Percentiles rank a stretch among this genome's conserved stretches.
phyloP scores from a whole-genome alignment of 2,888 invertebrate genomes.

The Heliconius ismenius region DNA sequence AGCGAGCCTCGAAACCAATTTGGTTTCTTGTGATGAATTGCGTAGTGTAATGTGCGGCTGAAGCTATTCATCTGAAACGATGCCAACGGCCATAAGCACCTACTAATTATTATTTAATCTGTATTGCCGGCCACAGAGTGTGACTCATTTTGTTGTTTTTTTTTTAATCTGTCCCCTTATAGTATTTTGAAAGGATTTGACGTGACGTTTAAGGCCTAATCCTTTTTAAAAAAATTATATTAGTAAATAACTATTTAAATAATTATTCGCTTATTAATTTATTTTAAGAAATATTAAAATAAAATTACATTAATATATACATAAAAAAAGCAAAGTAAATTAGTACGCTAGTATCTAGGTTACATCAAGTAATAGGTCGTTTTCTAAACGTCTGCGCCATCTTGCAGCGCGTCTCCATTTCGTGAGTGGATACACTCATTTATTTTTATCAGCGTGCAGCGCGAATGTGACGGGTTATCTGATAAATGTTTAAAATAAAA shows the following conservation, averaged over 20 bases:
- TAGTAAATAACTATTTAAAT: background rate
- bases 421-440: conserved; percentile 57
- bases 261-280: background rate
- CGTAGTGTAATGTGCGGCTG: conserved; percentile 44
- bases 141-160: conserved; percentile 33
- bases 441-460: conserved; percentile 60
- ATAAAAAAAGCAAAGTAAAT: conserved; percentile 10
- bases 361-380: conserved; percentile 24
- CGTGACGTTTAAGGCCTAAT: background rate
- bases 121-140: conserved; percentile 32
- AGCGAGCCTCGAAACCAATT: conserved; percentile 40
- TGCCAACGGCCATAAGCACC: conserved; percentile 45
- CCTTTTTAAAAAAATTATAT: background rate
- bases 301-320: background rate
- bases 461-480: conserved; percentile 61
- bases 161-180: no score
- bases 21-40: conserved; percentile 44
- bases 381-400: conserved; percentile 22
- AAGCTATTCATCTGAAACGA: conserved; percentile 45
- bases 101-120: conserved; percentile 47
- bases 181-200: no score
- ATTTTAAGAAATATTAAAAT: background rate
- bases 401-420: conserved; percentile 33
- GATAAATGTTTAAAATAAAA: conserved; percentile 65
- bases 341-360: conserved; percentile 15